Base-by-base conservation (phyloP, 2,888 invertebrate species). In the Helleia helle region DNA sequence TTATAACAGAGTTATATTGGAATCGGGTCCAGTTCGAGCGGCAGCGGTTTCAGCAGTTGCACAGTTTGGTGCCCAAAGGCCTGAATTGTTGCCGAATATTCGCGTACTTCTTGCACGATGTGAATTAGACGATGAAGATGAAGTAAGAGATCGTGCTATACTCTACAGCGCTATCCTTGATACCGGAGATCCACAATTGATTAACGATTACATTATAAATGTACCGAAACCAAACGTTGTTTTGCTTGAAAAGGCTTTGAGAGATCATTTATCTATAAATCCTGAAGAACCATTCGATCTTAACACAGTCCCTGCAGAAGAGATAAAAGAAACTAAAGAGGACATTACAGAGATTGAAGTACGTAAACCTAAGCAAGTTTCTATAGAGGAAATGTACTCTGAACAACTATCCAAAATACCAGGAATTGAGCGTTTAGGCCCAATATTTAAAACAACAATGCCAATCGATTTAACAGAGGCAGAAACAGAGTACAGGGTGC, bases 41-140 rank as follows among this genome's bases (percentile, higher is more conserved):
- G 99, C 99, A 0, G 99, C 99, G 0, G 99, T 99, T 0, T 95
- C 97, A 0, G 97, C 99, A 0, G 89, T 99, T 56, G 97, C 99
- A 0, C 97, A 97, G 68, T 99, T 99, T 68, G 99, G 99, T 1
- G 99, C 99, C 0, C 92, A 95, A 41, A 96, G 97, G 69, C 96
- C 81, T 0, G 81, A 81, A 42, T 42, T 83, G 1, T 58, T 83
- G 0, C 79, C 79, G 6, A 97, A 97, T 63, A 94, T 99, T 41
- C 85, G 88, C 42, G 89, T 90, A 40, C 76, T 97, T 28, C 76
- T 95, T 4, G 90, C 91, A 0, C 90, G 97, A 5, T 97, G 97
- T 58, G 94, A 96, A 66, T 88, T 99, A 86, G 99, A 99, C 67
- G 93, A 94, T 0, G 99, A 99, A 66, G 99, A 99, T 72, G 99